Conservation (phyloP, 2,888 invertebrate species). For the Pandemis cinnamomeana region DNA sequence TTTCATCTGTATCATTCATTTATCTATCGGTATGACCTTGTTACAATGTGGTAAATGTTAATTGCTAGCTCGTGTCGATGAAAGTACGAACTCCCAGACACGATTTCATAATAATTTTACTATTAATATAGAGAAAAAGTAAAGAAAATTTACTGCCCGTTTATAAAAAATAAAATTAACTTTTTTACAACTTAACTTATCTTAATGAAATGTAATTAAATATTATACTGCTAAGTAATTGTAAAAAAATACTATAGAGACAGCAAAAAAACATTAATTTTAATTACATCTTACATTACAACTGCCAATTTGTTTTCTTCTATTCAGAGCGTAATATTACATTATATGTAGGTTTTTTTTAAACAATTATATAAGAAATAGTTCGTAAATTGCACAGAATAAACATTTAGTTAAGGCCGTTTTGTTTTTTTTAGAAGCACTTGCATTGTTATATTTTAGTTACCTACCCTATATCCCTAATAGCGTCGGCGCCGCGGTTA, state of each 20-base stretch:
- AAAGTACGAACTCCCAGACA: background rate
- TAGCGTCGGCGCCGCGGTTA: background rate
- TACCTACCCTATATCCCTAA: background rate
- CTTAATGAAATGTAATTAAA: background rate
- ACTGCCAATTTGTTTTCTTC: background rate
- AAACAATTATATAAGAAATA: too few species aligned
- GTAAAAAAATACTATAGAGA: too few species aligned
- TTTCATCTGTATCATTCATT: too few species aligned
- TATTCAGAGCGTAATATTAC: background rate
- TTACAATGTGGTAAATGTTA: background rate
- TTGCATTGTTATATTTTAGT: background rate
- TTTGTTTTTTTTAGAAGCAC: background rate
- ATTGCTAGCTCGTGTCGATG: slow-evolving; percentile 1
- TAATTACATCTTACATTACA: background rate
- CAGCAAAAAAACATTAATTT: background rate
- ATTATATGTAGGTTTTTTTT: too few species aligned
- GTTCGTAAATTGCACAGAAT: too few species aligned
- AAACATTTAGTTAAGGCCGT: too few species aligned
- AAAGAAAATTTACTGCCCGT: background rate
- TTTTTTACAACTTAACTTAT: background rate
- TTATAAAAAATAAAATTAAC: background rate
- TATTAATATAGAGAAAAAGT: background rate
- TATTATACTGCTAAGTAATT: background rate
- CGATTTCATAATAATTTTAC: background rate
- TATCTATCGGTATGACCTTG: background rate